Evolutionary conservation across 2,113 vertebrate species (phyloP), one percentile per base, ranked within the genome.

Genomic region (Sarotherodon lohbergeri): DNA sequence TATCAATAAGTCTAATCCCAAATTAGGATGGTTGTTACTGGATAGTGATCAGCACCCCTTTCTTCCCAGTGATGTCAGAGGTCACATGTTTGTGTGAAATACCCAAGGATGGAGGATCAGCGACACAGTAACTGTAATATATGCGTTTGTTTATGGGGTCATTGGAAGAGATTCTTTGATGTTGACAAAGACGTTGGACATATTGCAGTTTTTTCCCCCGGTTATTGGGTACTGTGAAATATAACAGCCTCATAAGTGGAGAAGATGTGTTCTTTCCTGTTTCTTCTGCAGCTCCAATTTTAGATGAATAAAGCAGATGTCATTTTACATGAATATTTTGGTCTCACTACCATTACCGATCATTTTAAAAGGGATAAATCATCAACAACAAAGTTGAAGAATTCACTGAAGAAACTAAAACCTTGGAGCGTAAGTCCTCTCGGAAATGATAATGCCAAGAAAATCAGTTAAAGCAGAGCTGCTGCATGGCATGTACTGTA

Each of bases 341-440:
- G 39, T 39, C 63, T 80, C 41, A 36, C 8, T 36, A 52, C 57
- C 46, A 73, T 78, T 78, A 50, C 43, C 6, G 1, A 50, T 46
- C 46, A 50, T 79, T 80, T 86, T 48, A 50, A 82, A 91, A 80
- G 52, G 1, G 85, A 85, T 88, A 89, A 90, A 90, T 91, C 80
- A 81, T 79, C n/a, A 29, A 46, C 68, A 68, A 63, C 73, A 81
- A 82, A 82, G 66, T 78, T 56, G 7, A 50, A 66, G 63, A 50
- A 24, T 55, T 86, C 52, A 50, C 54, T 55, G 50, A 16, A 2
- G 19, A 80, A 86, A 56, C 13, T 43, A 39, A 80, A 55, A n/a
- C 52, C 76, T 80, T 50, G 78, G 63, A 84, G 78, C 16, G 19
- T 41, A 86, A 81, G 16, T 57, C 16, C 57, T 84, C 78, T 80